phyloP scores from a whole-genome alignment of 2,113 vertebrate species.

The Zingel zingel region DNA sequence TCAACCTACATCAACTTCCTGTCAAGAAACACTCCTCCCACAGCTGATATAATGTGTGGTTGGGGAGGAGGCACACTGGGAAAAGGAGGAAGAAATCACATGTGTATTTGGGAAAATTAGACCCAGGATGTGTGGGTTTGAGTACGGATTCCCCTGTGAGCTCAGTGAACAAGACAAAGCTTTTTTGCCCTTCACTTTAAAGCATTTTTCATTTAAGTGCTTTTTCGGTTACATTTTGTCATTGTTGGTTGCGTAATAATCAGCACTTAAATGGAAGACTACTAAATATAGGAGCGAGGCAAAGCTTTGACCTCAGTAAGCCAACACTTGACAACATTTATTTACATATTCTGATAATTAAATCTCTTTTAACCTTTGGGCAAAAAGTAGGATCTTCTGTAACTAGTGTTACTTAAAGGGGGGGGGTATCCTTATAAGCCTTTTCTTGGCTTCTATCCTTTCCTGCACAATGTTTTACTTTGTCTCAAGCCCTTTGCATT shows the following conservation, averaged over 20 bases:
- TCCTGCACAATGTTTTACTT: too few species aligned
- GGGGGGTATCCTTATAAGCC: too few species aligned
- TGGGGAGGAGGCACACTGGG: conserved; percentile 19
- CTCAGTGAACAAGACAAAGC: conserved; percentile 45
- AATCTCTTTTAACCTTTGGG: conserved; percentile 27
- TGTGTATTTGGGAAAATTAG: conserved; percentile 16
- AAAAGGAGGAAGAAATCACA: conserved; percentile 30
- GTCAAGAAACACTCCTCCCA: conserved; percentile 20
- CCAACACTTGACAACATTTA: not conserved
- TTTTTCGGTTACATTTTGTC: conserved; percentile 29
- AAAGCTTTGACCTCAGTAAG: conserved; percentile 21
- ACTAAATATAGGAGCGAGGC: conserved; percentile 29
- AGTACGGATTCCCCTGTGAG: conserved; percentile 36
- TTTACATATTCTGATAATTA: conserved; percentile 22
- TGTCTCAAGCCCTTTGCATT: not conserved
- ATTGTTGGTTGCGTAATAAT: conserved; percentile 44
- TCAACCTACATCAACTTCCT: not conserved
- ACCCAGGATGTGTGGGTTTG: conserved; percentile 16
- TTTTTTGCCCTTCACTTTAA: conserved; percentile 47
- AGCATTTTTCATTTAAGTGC: conserved; percentile 32
- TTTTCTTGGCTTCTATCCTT: too few species aligned
- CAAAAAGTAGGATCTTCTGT: not conserved
- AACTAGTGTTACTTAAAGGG: too few species aligned
- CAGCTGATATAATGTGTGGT: conserved; percentile 50
- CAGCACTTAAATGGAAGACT: conserved; percentile 12